A percentile compares a stretch with the other conserved stretches of the same genome.
Conservation (phyloP, 2,888 invertebrate species). For the Liposcelis brunnea region DNA sequence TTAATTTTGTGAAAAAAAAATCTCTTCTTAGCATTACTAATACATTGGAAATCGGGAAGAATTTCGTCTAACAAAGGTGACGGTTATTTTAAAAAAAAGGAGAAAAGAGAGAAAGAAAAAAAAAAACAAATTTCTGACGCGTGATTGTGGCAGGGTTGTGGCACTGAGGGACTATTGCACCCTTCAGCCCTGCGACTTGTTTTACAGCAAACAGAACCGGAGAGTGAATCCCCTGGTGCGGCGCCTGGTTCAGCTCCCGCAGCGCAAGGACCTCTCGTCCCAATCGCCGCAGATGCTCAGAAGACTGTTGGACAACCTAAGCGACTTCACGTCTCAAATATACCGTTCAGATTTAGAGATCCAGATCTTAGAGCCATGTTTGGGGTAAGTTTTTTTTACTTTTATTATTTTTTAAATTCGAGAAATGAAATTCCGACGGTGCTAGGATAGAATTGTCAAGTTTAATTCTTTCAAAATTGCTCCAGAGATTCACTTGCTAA, state of each 20-base stretch:
- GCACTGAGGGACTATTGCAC: slow-evolving; percentile 4
- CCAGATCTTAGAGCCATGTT: slow-evolving; percentile 96
- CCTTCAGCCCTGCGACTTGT: slow-evolving; percentile 18
- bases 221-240: slow-evolving; percentile 28
- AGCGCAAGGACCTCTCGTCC: slow-evolving; percentile 18
- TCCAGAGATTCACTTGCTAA: too few relatives aligned
- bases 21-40: too few relatives aligned
- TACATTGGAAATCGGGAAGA: too few relatives aligned
- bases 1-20: too few relatives aligned
- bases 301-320: slow-evolving; percentile 62
- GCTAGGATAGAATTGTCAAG: not conserved
- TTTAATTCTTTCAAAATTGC: too few relatives aligned
- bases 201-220: slow-evolving; percentile 42
- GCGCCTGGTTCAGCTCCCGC: slow-evolving; percentile 14
- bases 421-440: not conserved
- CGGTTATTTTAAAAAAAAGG: too few relatives aligned
- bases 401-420: slow-evolving; percentile 4
- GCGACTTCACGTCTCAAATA: slow-evolving; percentile 96
- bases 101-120: too few relatives aligned
- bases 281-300: slow-evolving; percentile 30
- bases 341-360: slow-evolving; percentile 98
- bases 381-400: slow-evolving; percentile 56
- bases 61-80: too few relatives aligned
- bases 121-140: not conserved
- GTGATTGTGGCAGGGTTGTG: slow-evolving; percentile 7